Percentiles rank a stretch among this genome's conserved stretches.
Evolutionary conservation across 1,140 invertebrate genomes (phyloP).

Genomic region (Oscheius sp.): DNA sequence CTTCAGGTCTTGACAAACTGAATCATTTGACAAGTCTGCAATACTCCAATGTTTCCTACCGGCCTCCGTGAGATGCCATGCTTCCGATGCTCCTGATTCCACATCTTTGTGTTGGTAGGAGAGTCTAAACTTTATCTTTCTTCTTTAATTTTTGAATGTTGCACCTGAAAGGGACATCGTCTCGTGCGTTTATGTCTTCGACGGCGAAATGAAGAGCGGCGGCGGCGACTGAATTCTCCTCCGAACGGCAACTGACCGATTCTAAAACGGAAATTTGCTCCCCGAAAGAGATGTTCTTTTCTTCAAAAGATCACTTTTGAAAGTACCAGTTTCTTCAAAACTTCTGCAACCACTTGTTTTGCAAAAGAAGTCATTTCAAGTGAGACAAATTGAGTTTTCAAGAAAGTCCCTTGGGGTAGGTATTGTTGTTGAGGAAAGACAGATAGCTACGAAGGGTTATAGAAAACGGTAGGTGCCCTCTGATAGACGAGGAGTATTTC

Average conservation of each 20-base stretch:
- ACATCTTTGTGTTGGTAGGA: slow-evolving; percentile 28
- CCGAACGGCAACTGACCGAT: slow-evolving; percentile 16
- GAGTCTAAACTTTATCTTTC: slow-evolving; percentile 15
- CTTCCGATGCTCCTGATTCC: slow-evolving; percentile 19
- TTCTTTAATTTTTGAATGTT: background rate
- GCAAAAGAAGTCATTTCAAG: too few species aligned
- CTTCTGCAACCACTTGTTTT: too few species aligned
- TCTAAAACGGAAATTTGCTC: slow-evolving; percentile 6
- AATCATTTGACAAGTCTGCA: background rate
- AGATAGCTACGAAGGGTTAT: too few species aligned
- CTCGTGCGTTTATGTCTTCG: slow-evolving; percentile 30
- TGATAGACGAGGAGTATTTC: too few species aligned
- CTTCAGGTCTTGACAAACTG: slow-evolving; percentile 33
- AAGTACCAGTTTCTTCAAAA: too few species aligned
- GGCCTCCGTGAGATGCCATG: slow-evolving; percentile 16
- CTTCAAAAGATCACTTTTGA: too few species aligned
- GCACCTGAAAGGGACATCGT: slow-evolving; percentile 27
- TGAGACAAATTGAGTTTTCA: too few species aligned
- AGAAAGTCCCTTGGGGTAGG: too few species aligned
- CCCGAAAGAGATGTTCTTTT: background rate
- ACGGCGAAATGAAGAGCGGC: slow-evolving; percentile 21
- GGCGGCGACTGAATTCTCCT: slow-evolving; percentile 11
- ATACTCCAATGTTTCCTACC: background rate
- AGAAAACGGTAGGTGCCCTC: too few species aligned
- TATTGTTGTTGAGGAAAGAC: too few species aligned